These are phyloP conservation scores for Phengaris alcon DNA, from an alignment of 2,888 invertebrate species.

Conservation along the genomic window DNA sequence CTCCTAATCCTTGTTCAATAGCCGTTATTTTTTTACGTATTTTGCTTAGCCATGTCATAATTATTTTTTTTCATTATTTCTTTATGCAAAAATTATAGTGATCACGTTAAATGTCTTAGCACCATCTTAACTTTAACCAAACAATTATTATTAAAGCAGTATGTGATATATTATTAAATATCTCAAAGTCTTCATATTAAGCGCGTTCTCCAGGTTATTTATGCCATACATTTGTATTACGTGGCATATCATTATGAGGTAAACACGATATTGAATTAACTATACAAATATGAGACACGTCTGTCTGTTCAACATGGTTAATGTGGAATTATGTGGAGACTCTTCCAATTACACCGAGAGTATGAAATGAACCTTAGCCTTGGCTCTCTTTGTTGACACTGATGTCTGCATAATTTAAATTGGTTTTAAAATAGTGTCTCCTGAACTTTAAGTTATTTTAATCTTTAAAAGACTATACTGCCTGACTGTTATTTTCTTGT, in stretches of 20 bases:
- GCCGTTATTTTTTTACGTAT: no score
- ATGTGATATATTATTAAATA: neutral
- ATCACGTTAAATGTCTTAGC: neutral
- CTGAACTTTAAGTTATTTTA: neutral
- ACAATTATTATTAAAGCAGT: neutral
- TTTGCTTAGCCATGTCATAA: neutral
- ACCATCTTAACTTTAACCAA: neutral
- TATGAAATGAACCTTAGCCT: conserved; percentile 12
- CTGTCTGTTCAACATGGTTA: conserved; percentile 12
- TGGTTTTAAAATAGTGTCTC: neutral
- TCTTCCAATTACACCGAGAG: conserved; percentile 2
- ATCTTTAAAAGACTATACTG: no score
- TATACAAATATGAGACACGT: conserved; percentile 26
- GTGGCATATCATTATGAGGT: conserved; percentile 39
- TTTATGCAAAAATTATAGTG: neutral
- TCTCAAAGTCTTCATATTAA: conserved; percentile 12
- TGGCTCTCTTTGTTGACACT: conserved; percentile 14
- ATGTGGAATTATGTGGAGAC: conserved; percentile 17
- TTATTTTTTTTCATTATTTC: neutral
- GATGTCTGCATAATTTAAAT: conserved; percentile 5
- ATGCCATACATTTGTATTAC: conserved; percentile 44
- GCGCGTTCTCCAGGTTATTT: conserved; percentile 37
- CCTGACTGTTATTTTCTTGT: no score
- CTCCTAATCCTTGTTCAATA: no score
- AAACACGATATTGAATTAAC: conserved; percentile 39